Percentiles rank a stretch among this genome's conserved stretches.
Conservation (phyloP, 2,888 invertebrate species). For the Lumbricus terrestris region DNA sequence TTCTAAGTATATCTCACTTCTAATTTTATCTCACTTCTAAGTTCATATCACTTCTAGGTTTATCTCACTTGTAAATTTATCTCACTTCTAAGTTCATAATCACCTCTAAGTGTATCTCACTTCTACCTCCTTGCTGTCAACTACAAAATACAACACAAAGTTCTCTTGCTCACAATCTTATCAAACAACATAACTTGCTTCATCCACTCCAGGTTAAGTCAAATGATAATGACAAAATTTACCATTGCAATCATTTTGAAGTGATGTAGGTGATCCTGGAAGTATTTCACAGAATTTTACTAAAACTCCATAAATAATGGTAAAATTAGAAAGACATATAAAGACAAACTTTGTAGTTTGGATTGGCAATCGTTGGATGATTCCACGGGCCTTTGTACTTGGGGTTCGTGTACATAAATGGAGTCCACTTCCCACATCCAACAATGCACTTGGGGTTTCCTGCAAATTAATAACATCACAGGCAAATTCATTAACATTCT, state of each 20-base stretch:
- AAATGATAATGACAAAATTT: no score
- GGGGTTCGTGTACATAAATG: constrained; percentile 83
- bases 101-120: no score
- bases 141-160: background rate
- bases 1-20: no score
- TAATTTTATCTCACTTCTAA: no score
- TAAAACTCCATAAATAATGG: no score
- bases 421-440: constrained; percentile 87
- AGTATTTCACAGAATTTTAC: no score
- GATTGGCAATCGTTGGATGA: constrained; percentile 66
- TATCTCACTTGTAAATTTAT: no score
- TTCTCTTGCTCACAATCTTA: background rate
- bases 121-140: background rate
- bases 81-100: no score
- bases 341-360: constrained; percentile 61
- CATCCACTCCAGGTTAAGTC: no score
- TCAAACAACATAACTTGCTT: background rate
- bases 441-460: constrained; percentile 81
- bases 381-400: constrained; percentile 93
- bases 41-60: no score
- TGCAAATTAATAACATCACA: constrained; percentile 38
- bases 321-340: background rate
- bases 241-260: no score
- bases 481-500: background rate
- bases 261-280: no score